phyloP scores from a whole-genome alignment of 1,140 invertebrate species.

The Cydia pomonella region DNA sequence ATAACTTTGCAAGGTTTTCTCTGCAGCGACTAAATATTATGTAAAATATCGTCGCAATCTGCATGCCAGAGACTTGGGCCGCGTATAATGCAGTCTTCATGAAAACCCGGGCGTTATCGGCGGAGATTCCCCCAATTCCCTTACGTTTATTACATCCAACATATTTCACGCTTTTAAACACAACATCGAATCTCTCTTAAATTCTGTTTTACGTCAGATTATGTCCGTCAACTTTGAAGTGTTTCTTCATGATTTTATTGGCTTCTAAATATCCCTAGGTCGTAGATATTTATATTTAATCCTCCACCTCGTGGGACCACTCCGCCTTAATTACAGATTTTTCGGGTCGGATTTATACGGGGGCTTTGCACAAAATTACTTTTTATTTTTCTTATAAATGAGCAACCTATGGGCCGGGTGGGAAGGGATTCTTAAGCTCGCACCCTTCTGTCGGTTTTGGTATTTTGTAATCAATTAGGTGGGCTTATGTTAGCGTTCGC shows the following conservation, averaged over 20 bases:
- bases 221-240: neutral
- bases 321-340: constrained; percentile 24
- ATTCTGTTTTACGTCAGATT: neutral
- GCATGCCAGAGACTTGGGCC: neutral
- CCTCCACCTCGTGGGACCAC: constrained; percentile 19
- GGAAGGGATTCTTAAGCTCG: constrained; percentile 1
- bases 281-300: constrained; percentile 31
- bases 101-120: constrained; percentile 18
- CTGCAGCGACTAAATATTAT: constrained; percentile 8
- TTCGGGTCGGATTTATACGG: constrained; percentile 28
- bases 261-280: constrained; percentile 10
- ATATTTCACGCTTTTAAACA: constrained; percentile 29
- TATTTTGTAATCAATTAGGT: constrained; percentile 28
- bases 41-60: neutral
- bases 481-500: neutral
- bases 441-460: constrained; percentile 7
- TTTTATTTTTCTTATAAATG: constrained; percentile 34
- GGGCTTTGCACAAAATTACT: constrained; percentile 30
- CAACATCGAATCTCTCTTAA: neutral
- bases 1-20: neutral
- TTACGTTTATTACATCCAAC: constrained; percentile 26
- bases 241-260: constrained; percentile 20
- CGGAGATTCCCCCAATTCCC: constrained; percentile 22
- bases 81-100: constrained; percentile 15
- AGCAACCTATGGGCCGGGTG: constrained; percentile 28